Conservation (phyloP, 30 jellyfish, hydroid and myxozoan genomes). For the Chrysaora quinquecirrha region DNA sequence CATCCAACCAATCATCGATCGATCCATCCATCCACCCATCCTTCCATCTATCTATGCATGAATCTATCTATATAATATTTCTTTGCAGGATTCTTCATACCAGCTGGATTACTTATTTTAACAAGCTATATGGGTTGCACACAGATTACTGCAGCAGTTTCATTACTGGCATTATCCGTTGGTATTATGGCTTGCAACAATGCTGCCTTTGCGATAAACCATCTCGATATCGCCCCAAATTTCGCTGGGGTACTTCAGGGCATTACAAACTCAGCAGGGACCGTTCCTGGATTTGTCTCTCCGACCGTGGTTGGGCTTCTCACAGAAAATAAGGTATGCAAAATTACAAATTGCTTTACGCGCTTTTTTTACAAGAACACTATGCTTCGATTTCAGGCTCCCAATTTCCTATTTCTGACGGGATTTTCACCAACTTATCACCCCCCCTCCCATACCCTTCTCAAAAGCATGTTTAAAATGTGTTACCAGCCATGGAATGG, state of each 20-base stretch:
- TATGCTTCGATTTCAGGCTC: too few relatives aligned
- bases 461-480: too few relatives aligned
- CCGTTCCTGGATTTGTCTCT: constrained; percentile 66
- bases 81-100: constrained; percentile 51
- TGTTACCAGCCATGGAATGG: too few relatives aligned
- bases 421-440: too few relatives aligned
- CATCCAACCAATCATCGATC: too few relatives aligned
- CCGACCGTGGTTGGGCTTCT: constrained; percentile 75
- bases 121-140: constrained; percentile 66
- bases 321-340: constrained; percentile 62
- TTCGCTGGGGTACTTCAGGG: constrained; percentile 74
- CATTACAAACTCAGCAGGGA: constrained; percentile 64
- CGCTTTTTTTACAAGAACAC: too few relatives aligned
- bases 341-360: too few relatives aligned
- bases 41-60: too few relatives aligned
- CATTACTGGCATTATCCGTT: constrained; percentile 49
- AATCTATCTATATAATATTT: too few relatives aligned
- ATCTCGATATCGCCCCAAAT: constrained; percentile 68
- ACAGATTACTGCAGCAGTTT: constrained; percentile 53
- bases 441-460: too few relatives aligned
- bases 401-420: too few relatives aligned
- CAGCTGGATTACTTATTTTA: constrained; percentile 54
- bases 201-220: constrained; percentile 60
- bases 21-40: too few relatives aligned
- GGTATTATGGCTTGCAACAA: constrained; percentile 42